These are phyloP conservation scores for Noctuana brunneofusca DNA, from an alignment of 2,888 invertebrate species.

Conservation along the genomic window DNA sequence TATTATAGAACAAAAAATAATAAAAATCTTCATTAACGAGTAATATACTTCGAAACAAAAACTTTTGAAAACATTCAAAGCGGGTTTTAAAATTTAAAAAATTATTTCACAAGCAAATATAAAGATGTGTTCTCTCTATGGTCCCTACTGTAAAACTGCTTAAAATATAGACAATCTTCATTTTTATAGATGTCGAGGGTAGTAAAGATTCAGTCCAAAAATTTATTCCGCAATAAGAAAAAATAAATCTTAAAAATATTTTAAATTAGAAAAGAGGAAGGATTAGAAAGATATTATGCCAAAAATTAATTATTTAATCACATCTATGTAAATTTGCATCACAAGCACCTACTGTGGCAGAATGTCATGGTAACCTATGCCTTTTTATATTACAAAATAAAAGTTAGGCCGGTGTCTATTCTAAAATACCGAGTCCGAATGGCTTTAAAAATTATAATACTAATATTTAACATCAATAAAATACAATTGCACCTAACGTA, in stretches of 20 bases:
- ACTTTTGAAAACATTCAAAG: conserved; percentile 12
- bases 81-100: conserved; percentile 19
- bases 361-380: conserved; percentile 25
- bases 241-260: conserved; percentile 49
- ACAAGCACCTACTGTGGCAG: conserved; percentile 33
- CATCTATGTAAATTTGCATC: conserved; percentile 21
- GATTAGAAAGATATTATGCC: conserved; percentile 10
- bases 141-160: conserved; percentile 71
- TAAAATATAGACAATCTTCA: conserved; percentile 56
- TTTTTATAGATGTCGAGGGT: conserved; percentile 48
- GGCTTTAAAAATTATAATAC: conserved; percentile 21
- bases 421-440: conserved; percentile 29
- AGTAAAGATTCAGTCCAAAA: conserved; percentile 56
- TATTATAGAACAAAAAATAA: conserved; percentile 13
- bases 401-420: conserved; percentile 39
- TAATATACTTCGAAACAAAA: neutral
- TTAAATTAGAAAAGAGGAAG: conserved; percentile 37
- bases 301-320: conserved; percentile 17
- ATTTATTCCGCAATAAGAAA: conserved; percentile 39
- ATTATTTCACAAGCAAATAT: conserved; percentile 51
- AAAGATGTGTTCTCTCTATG: conserved; percentile 67
- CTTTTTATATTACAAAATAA: conserved; percentile 26
- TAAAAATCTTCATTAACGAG: neutral
- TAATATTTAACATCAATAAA: conserved; percentile 25
- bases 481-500: conserved; percentile 26